Evolutionary conservation across 2,888 invertebrate genomes (phyloP).

Genomic region (Hirtodrosophila alboralis): DNA sequence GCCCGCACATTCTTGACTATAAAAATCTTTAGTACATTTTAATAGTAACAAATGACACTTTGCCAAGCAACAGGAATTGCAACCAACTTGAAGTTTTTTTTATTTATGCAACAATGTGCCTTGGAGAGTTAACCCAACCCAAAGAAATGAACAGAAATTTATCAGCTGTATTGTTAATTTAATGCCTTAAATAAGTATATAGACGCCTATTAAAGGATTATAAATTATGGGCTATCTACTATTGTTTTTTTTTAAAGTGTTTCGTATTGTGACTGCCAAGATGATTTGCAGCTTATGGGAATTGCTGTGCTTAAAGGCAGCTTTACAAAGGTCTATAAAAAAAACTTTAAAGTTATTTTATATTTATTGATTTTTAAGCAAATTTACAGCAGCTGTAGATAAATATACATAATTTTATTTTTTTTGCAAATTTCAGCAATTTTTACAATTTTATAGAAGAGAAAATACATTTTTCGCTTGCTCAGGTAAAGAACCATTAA

Average conservation of each 20-base stretch:
- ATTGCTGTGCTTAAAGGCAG: conserved; percentile 24
- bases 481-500: conserved; percentile 69
- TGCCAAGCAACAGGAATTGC: conserved; percentile 2
- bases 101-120: conserved; percentile 44
- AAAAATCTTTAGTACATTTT: conserved; percentile 33
- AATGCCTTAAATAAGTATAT: conserved; percentile 42
- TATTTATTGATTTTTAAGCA: not conserved
- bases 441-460: conserved; percentile 18
- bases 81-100: conserved; percentile 23
- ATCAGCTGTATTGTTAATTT: conserved; percentile 55
- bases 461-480: conserved; percentile 20
- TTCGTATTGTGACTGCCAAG: conserved; percentile 11
- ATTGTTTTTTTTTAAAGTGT: conserved; percentile 20
- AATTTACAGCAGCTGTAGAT: not conserved
- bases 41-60: conserved; percentile 37
- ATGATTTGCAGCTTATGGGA: conserved; percentile 31
- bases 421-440: conserved; percentile 22
- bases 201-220: conserved; percentile 77
- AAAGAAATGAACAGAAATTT: conserved; percentile 50
- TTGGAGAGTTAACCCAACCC: conserved; percentile 17
- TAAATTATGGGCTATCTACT: conserved; percentile 57
- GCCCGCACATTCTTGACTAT: conserved; percentile 40
- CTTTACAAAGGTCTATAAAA: not conserved
- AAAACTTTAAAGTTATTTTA: not conserved
- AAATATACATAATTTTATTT: conserved; percentile 3